Base-by-base conservation (phyloP, 2,888 invertebrate genomes). In the Fabriciana adippe region DNA sequence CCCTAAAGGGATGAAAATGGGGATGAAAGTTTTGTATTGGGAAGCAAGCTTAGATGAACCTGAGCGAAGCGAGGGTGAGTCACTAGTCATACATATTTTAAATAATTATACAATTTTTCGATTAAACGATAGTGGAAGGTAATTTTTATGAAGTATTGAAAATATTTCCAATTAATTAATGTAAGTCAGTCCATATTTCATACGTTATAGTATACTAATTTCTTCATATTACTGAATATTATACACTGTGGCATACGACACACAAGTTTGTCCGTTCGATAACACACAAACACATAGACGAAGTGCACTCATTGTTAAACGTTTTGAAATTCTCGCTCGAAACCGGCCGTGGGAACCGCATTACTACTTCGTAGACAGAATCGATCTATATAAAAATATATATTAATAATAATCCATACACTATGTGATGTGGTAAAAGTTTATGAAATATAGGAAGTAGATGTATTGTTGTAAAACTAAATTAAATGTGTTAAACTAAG, bases 271-370 rank as follows among this genome's bases (percentile, higher is more conserved):
- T 73, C 70, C 72, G 74, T 77, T 76, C 76, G 68, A 68, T 70
- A 70, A 78, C 76, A 75, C 73, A 79, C 79, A 71, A 75, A 74
- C 78, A 82, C 81, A 83, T 76, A 70, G 77, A 78, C 79, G 78
- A 75, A 78, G 75, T 84, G 84, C 86, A 86, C 82, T 88, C 87
- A 90, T 89, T 89, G 89, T 89, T 87, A 84, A 82, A 82, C 84
- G 84, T 86, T 86, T 88, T 86, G 84, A 88, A 88, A 86, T 89
- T 86, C 86, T 86, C 83, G 82, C 79, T 85, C 78, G 81, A 81
- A 87, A 87, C 85, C 79, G 81, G 84, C 84, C 89, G 89, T 90
- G 89, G 88, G 89, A 90, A 89, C 81, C 75, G 74, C 71, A 72
- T 71, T 71, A 71, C 73, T 68, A 68, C 71, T 67, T 71, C 68